A percentile compares a stretch with the other conserved stretches of the same genome.
These are phyloP conservation scores for Endotricha flammealis DNA, from an alignment of 2,888 invertebrate species.

Conservation along the genomic window DNA sequence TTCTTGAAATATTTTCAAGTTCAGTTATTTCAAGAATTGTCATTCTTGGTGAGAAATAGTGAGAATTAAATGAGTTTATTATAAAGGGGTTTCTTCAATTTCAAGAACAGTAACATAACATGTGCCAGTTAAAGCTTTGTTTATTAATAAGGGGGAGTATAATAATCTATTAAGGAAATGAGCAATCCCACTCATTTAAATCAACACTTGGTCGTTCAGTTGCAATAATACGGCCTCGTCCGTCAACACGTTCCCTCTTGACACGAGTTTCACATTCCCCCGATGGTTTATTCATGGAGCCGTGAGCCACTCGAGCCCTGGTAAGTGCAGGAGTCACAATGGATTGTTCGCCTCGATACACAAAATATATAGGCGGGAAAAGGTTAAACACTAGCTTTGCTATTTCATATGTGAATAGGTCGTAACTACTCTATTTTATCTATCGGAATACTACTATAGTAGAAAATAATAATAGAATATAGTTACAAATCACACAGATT, in stretches of 20 bases:
- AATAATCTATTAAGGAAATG: constrained; percentile 1
- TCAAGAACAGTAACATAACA: too few relatives aligned
- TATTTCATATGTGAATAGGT: neutral
- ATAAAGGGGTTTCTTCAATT: too few relatives aligned
- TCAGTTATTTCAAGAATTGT: too few relatives aligned
- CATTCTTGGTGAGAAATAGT: too few relatives aligned
- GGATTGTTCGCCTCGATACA: constrained; percentile 32
- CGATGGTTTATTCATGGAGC: constrained; percentile 58
- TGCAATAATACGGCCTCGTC: constrained; percentile 35
- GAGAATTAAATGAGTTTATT: too few relatives aligned
- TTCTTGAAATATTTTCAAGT: too few relatives aligned
- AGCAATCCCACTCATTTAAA: neutral
- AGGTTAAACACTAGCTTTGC: constrained; percentile 11
- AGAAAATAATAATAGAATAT: too few relatives aligned
- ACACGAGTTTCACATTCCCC: constrained; percentile 58
- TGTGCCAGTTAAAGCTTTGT: too few relatives aligned
- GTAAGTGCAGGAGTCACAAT: constrained; percentile 35
- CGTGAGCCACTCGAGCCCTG: constrained; percentile 34
- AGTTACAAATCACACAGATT: too few relatives aligned
- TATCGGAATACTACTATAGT: too few relatives aligned
- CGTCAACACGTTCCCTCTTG: constrained; percentile 51
- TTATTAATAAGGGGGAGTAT: too few relatives aligned
- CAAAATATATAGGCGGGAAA: constrained; percentile 18
- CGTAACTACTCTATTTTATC: too few relatives aligned
- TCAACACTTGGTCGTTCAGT: constrained; percentile 21